Evolutionary conservation across 1,140 invertebrate genomes (phyloP), one percentile per base, ranked within the genome.

Genomic region (Sycophaga agraensis): DNA sequence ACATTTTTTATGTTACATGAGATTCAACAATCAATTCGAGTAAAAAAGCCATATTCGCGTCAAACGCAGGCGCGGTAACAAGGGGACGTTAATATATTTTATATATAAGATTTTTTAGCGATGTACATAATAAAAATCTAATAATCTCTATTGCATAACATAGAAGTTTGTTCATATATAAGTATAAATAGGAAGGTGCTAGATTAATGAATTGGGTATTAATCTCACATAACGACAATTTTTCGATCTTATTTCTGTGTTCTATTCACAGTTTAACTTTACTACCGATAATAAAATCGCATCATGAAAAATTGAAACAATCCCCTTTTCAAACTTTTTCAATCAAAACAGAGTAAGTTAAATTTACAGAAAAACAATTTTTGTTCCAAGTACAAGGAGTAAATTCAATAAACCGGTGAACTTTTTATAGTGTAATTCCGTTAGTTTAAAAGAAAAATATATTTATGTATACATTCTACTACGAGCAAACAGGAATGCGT

Each of bases 1-100:
- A 7, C 46, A 28, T 50, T 28, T 61, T 69, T 74, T 78, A 78
- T 77, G 67, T 73, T 78, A 80, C 77, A 79, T 69, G 75, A 78
- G 75, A 80, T 79, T 80, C 73, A 80, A 80, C 77, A 79, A 77
- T 57, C 70, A 66, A 74, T 75, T 67, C 48, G 69, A 77, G 73
- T 79, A 77, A 73, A 77, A 80, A 78, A 79, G 75, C 74, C 70
- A 74, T 70, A 73, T 74, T 70, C 68, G 66, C 70, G 64, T 66
- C 68, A 55, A 39, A 65, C 65, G 66, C 71, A 63, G 71, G 34
- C 35, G 69, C 74, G 73, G 71, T 79, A 80, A 79, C 78, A 80
- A 78, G 72, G 68, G 69, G 69, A 71, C 70, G 68, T 73, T 74
- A 76, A 78, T 73, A 73, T 76, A 76, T 77, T 72, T 73, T 48